Evolutionary conservation across 1,140 invertebrate species (phyloP), one percentile per base, ranked within the genome.

Genomic region (Limonius californicus): DNA sequence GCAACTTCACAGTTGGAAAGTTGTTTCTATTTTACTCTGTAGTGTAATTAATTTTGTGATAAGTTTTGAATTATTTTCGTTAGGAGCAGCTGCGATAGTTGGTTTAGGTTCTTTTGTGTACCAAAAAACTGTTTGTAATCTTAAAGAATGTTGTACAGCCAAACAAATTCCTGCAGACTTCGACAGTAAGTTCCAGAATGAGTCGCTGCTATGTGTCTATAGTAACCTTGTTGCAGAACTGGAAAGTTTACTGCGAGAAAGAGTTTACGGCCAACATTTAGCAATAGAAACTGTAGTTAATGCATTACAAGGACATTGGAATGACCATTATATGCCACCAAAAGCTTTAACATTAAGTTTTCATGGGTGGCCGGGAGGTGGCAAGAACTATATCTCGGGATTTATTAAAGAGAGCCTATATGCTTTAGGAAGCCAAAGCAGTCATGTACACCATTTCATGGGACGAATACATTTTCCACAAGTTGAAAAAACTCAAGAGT

Each of bases 301-400:
- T 64, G 86, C 88, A 30, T 75, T 89, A 32, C 67, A 68, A 30
- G 79, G 80, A 1, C 82, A 89, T 68, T 73, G 80, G 50, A 68
- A 75, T 61, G 55, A 72, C 16, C 67, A 69, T 16, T 68, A 76
- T 27, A 70, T 75, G 39, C 83, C 85, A 7, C 75, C 76, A 35
- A 91, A 91, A 76, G 85, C 89, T 57, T 73, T 91, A 21, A 84
- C 84, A 0, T 80, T 91, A 70, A 89, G 88, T 74, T 85, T 92
- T 70, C 90, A 94, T 80, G 91, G 91, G 1, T 86, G 85, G 74
- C 85, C 90, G 12, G 92, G 92, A 21, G 87, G 85, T 54, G 94
- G 94, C 0, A 97, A 97, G 74, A 96, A 92, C 76, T 94, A 87
- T 83, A 88, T 94, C 8, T 79, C 87, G n/a, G 83, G 83, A 57